Evolutionary conservation across 2,113 vertebrate genomes (phyloP).

Genomic region (Copsychus sechellarum): DNA sequence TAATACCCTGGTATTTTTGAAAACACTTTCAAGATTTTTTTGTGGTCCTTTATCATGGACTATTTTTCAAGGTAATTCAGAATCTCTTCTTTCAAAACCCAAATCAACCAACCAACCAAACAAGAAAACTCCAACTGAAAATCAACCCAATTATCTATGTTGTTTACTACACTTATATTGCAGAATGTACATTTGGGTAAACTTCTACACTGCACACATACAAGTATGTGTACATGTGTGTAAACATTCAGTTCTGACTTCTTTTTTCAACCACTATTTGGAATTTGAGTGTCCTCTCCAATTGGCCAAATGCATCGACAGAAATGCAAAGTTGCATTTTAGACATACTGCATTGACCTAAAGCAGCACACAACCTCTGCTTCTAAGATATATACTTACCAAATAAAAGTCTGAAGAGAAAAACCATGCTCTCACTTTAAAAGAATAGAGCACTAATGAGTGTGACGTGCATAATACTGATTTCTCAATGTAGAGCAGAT

Average conservation of each 20-base stretch:
- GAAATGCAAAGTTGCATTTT: background rate
- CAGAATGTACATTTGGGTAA: background rate
- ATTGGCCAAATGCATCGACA: background rate
- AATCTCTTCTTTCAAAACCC: background rate
- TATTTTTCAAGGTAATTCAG: background rate
- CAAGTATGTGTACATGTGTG: background rate
- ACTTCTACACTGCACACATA: background rate
- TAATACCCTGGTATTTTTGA: background rate
- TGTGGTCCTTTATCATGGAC: background rate
- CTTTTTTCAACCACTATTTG: background rate
- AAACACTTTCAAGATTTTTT: background rate
- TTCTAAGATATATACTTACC: background rate
- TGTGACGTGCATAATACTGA: background rate
- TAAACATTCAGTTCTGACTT: slow-evolving; percentile 1
- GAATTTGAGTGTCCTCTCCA: background rate
- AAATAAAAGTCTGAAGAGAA: background rate
- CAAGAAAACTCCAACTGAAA: background rate
- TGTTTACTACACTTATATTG: background rate
- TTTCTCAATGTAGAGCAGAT: background rate
- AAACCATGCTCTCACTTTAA: background rate
- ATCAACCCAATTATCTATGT: background rate
- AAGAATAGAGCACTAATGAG: background rate
- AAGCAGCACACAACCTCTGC: background rate
- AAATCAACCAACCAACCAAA: background rate
- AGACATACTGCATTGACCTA: background rate